Evolutionary conservation across 1,140 invertebrate species (phyloP).

Genomic region (Medauroidea extradentata): DNA sequence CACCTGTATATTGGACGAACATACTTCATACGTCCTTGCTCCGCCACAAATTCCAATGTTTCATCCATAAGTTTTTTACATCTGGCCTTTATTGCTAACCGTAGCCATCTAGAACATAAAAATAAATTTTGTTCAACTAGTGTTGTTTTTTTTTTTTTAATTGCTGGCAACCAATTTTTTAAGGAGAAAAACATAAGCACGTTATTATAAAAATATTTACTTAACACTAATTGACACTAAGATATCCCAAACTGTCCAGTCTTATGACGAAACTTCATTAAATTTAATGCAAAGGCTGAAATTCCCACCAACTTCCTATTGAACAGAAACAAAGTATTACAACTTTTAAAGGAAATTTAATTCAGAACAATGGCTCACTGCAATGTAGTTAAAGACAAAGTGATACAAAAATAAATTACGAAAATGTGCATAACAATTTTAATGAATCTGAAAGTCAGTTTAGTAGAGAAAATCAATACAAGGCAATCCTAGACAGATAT

Average conservation of each 20-base stretch:
- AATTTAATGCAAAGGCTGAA: neutral
- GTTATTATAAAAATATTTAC: neutral
- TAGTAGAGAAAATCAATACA: no score
- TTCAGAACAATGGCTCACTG: no score
- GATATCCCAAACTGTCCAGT: neutral
- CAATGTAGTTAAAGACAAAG: no score
- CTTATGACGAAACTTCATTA: neutral
- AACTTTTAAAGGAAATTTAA: no score
- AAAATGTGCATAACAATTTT: no score
- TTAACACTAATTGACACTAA: neutral
- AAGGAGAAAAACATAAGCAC: neutral
- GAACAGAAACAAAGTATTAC: no score
- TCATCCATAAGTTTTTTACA: constrained; percentile 59
- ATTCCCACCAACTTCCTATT: no score
- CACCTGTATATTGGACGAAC: constrained; percentile 75
- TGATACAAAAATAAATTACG: no score
- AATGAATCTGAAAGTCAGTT: no score
- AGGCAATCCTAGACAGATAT: no score
- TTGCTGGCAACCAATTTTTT: neutral
- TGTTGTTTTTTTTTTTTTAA: neutral
- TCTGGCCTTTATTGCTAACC: constrained; percentile 66
- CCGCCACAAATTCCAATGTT: constrained; percentile 72
- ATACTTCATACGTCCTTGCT: constrained; percentile 88
- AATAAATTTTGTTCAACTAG: neutral
- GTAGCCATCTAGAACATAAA: constrained; percentile 60